Evolutionary conservation across 2,888 invertebrate genomes (phyloP).

Genomic region (Galerucella pusilla): DNA sequence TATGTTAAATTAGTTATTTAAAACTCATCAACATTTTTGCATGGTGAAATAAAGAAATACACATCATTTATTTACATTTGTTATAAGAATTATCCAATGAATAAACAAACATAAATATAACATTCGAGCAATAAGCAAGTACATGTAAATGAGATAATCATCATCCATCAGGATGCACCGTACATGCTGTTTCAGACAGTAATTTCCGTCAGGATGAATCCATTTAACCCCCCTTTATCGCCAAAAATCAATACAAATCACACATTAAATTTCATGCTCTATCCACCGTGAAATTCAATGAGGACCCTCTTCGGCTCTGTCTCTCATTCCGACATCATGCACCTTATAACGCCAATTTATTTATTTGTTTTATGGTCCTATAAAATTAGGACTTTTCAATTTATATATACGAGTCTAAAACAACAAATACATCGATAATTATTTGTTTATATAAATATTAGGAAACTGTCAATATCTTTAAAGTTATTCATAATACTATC

Average conservation of each 20-base stretch:
- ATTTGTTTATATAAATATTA: too few relatives aligned
- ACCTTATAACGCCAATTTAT: constrained; percentile 24
- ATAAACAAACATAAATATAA: neutral
- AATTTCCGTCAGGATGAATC: constrained; percentile 36
- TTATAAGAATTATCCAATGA: too few relatives aligned
- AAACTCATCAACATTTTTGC: too few relatives aligned
- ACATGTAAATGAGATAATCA: constrained; percentile 33
- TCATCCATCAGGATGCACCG: constrained; percentile 24
- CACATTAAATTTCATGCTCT: constrained; percentile 44
- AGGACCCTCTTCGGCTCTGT: constrained; percentile 28
- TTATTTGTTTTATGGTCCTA: constrained; percentile 13
- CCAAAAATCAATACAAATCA: constrained; percentile 43
- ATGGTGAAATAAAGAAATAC: too few relatives aligned
- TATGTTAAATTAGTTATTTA: too few relatives aligned
- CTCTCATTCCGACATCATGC: constrained; percentile 13
- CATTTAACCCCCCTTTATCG: constrained; percentile 30
- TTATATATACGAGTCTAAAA: too few relatives aligned
- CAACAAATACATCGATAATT: too few relatives aligned
- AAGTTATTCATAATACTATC: too few relatives aligned
- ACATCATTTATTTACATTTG: too few relatives aligned
- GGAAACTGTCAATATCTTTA: too few relatives aligned
- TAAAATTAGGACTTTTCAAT: neutral
- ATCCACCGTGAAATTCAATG: constrained; percentile 44
- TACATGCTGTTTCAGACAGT: constrained; percentile 33
- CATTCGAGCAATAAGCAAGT: constrained; percentile 8